Conservation (phyloP, 2,113 vertebrate genomes). For the Euleptes europaea region DNA sequence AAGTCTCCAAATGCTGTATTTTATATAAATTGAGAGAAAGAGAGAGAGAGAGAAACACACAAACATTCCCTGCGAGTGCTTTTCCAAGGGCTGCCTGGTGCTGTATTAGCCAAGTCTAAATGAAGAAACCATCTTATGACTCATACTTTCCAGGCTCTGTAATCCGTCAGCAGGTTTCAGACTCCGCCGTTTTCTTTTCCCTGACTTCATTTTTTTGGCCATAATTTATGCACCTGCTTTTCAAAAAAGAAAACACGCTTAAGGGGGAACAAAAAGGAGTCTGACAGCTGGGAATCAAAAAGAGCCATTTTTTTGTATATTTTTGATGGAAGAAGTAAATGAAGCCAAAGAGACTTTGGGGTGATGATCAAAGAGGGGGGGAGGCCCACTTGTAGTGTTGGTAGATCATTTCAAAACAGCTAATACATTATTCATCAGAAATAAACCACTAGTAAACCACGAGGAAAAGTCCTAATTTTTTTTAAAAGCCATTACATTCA, state of each 20-base stretch:
- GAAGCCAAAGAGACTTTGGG: constrained; percentile 8
- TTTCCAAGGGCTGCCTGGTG: constrained; percentile 36
- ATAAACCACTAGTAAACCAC: constrained; percentile 45
- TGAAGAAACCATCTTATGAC: constrained; percentile 55
- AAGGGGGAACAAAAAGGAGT: background rate
- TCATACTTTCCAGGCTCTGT: constrained; percentile 68
- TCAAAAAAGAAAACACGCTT: constrained; percentile 16
- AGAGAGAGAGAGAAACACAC: constrained; percentile 4
- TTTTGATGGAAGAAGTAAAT: constrained; percentile 39
- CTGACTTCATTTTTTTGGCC: constrained; percentile 53
- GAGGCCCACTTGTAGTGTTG: rapidly evolving
- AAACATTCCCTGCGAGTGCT: constrained; percentile 41
- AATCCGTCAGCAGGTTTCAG: constrained; percentile 53
- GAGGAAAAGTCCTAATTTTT: constrained; percentile 43
- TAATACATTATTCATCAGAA: constrained; percentile 32
- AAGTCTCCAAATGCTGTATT: background rate
- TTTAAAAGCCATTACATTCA: background rate
- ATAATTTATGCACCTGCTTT: constrained; percentile 69
- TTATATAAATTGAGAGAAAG: background rate
- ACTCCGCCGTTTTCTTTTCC: constrained; percentile 56
- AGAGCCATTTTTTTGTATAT: constrained; percentile 35
- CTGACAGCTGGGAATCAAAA: constrained; percentile 48
- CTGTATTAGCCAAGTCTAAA: constrained; percentile 48
- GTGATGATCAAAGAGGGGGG: background rate
- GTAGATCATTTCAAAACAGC: background rate